These are phyloP conservation scores for Silurus lanzhouensis DNA, from an alignment of 2,797 vertebrate species.

Conservation along the genomic window DNA sequence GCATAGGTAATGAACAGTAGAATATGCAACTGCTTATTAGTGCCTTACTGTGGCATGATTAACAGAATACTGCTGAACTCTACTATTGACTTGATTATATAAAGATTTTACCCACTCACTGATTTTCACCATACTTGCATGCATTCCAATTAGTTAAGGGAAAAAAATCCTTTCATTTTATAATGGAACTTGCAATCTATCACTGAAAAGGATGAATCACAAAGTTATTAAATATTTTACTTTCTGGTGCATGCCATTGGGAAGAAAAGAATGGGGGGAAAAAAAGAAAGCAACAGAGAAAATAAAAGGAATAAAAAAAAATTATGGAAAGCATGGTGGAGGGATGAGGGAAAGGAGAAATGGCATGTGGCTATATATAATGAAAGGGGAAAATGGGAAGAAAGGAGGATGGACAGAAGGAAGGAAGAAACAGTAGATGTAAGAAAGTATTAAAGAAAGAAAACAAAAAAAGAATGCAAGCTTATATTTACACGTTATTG, in stretches of 20 bases:
- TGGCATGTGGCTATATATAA: too few relatives aligned
- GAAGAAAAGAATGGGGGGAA: too few relatives aligned
- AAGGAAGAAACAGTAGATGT: background rate
- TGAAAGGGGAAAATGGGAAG: background rate
- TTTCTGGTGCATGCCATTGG: background rate
- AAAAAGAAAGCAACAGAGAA: too few relatives aligned
- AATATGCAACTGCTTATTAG: constrained; percentile 3
- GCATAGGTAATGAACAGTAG: background rate
- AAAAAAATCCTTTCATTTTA: background rate
- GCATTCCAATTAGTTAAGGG: background rate
- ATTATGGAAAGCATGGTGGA: background rate
- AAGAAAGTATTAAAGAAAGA: background rate
- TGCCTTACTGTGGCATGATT: background rate
- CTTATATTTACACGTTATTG: background rate
- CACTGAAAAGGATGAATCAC: background rate
- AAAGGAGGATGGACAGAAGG: background rate
- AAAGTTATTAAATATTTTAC: background rate
- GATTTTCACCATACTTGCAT: background rate
- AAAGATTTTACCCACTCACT: background rate
- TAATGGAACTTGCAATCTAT: background rate
- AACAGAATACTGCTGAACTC: background rate
- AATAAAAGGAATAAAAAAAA: background rate
- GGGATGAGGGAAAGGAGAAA: background rate
- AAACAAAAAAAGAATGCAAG: background rate
- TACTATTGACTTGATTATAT: constrained; percentile 2